These are phyloP conservation scores for Alectoris magna DNA, from an alignment of 2,797 vertebrate genomes.

Conservation along the genomic window DNA sequence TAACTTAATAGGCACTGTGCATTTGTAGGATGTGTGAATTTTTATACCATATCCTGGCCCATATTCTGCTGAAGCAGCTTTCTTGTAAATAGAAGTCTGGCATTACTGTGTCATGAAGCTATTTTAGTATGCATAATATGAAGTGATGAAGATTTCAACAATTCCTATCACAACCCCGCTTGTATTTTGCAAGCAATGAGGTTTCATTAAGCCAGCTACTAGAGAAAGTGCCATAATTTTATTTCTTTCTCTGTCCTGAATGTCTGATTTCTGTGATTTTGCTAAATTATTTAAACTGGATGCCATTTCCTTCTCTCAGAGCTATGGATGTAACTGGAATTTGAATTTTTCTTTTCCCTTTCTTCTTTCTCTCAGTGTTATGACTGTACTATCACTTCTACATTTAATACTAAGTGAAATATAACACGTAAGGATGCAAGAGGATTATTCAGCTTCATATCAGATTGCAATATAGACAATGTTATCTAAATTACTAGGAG, in stretches of 20 bases:
- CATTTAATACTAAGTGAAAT: constrained; percentile 27
- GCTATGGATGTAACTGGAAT: constrained; percentile 21
- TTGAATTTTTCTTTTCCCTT: not conserved
- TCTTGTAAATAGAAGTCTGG: constrained; percentile 30
- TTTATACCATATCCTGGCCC: constrained; percentile 42
- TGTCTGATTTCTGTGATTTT: constrained; percentile 46
- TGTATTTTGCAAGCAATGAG: constrained; percentile 19
- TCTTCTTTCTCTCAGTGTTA: constrained; percentile 22
- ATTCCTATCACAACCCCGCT: not conserved
- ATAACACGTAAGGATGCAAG: constrained; percentile 25
- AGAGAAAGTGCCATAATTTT: constrained; percentile 35
- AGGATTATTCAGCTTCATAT: constrained; percentile 28
- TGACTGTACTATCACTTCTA: constrained; percentile 9
- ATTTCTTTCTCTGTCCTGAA: constrained; percentile 60
- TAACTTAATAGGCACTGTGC: constrained; percentile 25
- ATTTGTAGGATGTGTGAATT: constrained; percentile 57
- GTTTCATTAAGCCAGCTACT: constrained; percentile 60
- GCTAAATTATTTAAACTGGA: constrained; percentile 58
- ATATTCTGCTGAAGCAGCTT: constrained; percentile 63
- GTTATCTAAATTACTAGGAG: constrained; percentile 4
- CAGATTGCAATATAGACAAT: constrained; percentile 1
- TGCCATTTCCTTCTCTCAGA: constrained; percentile 48
- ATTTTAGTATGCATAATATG: constrained; percentile 5
- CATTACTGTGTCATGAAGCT: constrained; percentile 31
- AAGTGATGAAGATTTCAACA: constrained; percentile 20